Base-by-base conservation (phyloP, 2,113 vertebrate species). In the Oryzias javanicus region DNA sequence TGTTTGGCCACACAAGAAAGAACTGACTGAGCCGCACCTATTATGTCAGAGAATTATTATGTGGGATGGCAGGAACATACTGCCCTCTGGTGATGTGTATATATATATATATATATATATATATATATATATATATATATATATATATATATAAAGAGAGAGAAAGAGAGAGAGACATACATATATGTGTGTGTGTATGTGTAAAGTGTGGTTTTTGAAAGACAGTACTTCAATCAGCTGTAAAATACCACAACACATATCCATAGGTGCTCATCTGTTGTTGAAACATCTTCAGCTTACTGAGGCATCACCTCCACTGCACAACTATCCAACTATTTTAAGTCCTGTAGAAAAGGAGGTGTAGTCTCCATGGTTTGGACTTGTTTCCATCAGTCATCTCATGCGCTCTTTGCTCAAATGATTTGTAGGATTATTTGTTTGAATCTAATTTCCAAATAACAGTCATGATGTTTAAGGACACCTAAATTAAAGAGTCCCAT, bases 51-150 rank as follows among this genome's bases (percentile, higher is more conserved):
- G 18, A 76, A 63, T 62, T 60, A 55, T 44, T 55, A 55, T 49
- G 47, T 63, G 35, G 22, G 25, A 48, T 42, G 59, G 17, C 40
- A 47, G 41, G 22, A 50, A 42, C 17, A 64, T 46, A 40, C 76
- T 67, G 80, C 78, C 73, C 67, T 80, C 73, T 81, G 68, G 76
- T 79, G 76, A 70, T 46, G 13, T 57, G 60, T 55, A 51, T 16
- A 58, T 25, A 46, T 22, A 3, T 22, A 22, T 22, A 22, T 22
- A 22, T 22, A 22, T 22, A 22, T 22, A 22, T 22, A 22, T 22
- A 22, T 22, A 22, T 22, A 22, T 22, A 22, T 22, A 22, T 22
- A 22, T 22, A 22, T 22, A 22, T 22, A 22, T 22, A 22, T 22
- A 22, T 22, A 22, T 22, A 22, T 22, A 22, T 22, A 22, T 22